These are phyloP conservation scores for Accipiter virgatus DNA, from an alignment of 2,113 vertebrate genomes.

Conservation along the genomic window DNA sequence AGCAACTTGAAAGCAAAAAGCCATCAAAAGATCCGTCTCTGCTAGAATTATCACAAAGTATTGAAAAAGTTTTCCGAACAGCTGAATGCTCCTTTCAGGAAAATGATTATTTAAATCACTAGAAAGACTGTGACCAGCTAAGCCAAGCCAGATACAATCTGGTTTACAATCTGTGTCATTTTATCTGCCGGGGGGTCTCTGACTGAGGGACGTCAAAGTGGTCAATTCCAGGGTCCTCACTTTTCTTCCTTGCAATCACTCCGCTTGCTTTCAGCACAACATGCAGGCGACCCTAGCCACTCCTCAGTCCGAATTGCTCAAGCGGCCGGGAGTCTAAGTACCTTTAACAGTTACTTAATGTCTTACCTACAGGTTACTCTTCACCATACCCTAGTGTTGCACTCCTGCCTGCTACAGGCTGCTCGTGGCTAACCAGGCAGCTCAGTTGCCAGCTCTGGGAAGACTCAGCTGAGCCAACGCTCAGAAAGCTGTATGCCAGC, in stretches of 20 bases:
- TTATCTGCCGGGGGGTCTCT: neutral
- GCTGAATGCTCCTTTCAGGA: neutral
- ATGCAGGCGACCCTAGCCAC: rapidly evolving
- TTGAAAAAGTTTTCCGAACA: neutral
- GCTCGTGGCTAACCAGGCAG: neutral
- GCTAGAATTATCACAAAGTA: neutral
- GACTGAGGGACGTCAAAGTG: neutral
- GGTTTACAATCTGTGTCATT: neutral
- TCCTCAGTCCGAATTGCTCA: neutral
- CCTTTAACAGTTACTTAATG: neutral
- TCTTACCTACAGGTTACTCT: neutral
- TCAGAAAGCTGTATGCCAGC: neutral
- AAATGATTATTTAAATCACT: neutral
- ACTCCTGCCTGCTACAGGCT: neutral
- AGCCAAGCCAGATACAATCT: neutral
- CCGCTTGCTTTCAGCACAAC: neutral
- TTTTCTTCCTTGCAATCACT: neutral
- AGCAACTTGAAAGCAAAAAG: neutral
- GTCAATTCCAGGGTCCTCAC: neutral
- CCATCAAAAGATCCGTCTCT: neutral
- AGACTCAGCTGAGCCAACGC: neutral
- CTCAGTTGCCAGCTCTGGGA: neutral
- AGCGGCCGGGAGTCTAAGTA: neutral
- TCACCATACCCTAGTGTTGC: neutral
- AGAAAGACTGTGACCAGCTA: neutral